These are phyloP conservation scores for Dicranocentrus wangi DNA, from an alignment of 2,888 invertebrate species.

Conservation along the genomic window DNA sequence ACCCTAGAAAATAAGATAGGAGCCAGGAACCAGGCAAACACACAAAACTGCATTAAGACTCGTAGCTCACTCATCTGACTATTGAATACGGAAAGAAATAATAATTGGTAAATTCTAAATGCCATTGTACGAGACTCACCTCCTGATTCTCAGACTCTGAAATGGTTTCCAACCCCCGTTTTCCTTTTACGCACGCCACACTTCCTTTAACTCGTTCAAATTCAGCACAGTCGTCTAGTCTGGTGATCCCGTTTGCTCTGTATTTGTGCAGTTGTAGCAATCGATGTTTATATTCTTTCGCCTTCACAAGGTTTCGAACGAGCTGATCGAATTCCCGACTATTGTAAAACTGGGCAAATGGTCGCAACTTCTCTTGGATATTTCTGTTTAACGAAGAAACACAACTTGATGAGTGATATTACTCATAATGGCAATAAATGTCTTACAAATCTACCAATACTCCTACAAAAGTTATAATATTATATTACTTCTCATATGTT, in stretches of 20 bases:
- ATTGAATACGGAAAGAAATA: not conserved
- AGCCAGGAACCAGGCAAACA: slow-evolving; percentile 5
- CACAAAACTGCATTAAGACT: too few species aligned
- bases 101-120: not conserved
- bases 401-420: too few species aligned
- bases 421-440: not conserved
- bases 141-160: slow-evolving; percentile 50
- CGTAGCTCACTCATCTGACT: too few species aligned
- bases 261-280: slow-evolving; percentile 88
- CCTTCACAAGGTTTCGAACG: slow-evolving; percentile 85
- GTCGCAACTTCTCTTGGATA: slow-evolving; percentile 87
- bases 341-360: slow-evolving; percentile 91
- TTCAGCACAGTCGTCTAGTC: slow-evolving; percentile 74
- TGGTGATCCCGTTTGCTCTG: slow-evolving; percentile 88
- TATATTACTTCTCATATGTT: slow-evolving; percentile 70
- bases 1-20: slow-evolving; percentile 54
- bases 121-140: slow-evolving; percentile 26
- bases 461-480: not conserved
- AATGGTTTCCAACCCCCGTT: slow-evolving; percentile 41
- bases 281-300: slow-evolving; percentile 87
- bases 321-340: slow-evolving; percentile 88
- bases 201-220: slow-evolving; percentile 66
- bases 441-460: not conserved
- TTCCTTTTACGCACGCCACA: slow-evolving; percentile 25
- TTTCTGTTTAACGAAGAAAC: slow-evolving; percentile 78